Evolutionary conservation across 2,888 invertebrate genomes (phyloP).

Genomic region (Papilio protenor): DNA sequence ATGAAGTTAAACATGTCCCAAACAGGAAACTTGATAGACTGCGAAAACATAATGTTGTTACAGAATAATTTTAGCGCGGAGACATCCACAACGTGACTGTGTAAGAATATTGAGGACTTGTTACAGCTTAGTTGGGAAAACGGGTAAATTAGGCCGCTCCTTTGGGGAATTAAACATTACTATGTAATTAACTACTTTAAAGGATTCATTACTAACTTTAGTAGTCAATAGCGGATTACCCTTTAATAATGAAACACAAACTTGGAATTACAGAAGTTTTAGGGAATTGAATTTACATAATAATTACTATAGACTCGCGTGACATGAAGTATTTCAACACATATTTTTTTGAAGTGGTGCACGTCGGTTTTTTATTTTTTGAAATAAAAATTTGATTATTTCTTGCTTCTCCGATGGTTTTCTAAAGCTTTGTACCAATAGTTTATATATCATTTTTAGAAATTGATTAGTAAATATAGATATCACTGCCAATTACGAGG

Average conservation of each 20-base stretch:
- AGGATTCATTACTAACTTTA: constrained; percentile 40
- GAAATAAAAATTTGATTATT: background rate
- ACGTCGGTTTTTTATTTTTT: no score
- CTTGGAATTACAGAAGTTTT: background rate
- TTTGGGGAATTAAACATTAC: constrained; percentile 36
- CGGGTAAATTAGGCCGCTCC: constrained; percentile 47
- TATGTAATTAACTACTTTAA: constrained; percentile 44
- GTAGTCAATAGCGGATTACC: constrained; percentile 33
- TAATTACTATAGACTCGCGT: background rate
- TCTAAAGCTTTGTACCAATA: background rate
- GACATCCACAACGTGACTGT: constrained; percentile 44
- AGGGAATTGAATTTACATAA: constrained; percentile 5
- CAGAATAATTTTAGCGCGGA: constrained; percentile 42
- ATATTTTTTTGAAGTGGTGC: background rate
- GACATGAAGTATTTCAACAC: background rate
- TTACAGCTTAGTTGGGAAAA: constrained; percentile 52
- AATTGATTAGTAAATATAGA: constrained; percentile 28
- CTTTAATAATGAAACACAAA: constrained; percentile 30
- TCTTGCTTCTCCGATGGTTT: background rate
- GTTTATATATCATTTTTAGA: background rate
- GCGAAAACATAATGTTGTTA: constrained; percentile 59
- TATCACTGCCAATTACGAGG: constrained; percentile 20
- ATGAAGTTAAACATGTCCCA: constrained; percentile 82
- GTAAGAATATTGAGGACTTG: constrained; percentile 55
- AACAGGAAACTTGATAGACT: constrained; percentile 68